phyloP scores from a whole-genome alignment of 2,888 invertebrate species.

The Thecophora atra region DNA sequence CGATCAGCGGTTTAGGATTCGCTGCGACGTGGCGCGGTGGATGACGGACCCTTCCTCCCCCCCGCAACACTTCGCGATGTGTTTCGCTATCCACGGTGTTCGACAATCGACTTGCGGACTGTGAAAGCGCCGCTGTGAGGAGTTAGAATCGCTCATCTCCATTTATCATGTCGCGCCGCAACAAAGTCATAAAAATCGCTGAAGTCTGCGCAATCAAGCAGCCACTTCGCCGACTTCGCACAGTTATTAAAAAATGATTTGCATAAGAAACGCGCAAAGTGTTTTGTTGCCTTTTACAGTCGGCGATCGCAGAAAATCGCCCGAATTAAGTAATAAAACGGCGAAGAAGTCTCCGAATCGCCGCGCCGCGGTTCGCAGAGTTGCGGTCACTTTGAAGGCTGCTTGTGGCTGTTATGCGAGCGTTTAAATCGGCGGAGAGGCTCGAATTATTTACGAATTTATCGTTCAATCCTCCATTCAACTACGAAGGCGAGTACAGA shows the following conservation, averaged over 20 bases:
- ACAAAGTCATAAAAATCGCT: constrained; percentile 39
- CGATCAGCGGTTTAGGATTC: too few relatives aligned
- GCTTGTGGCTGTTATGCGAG: not conserved
- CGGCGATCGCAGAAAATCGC: constrained; percentile 51
- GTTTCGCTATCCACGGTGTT: too few relatives aligned
- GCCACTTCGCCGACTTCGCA: constrained; percentile 27
- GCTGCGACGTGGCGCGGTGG: too few relatives aligned
- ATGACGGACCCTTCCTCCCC: too few relatives aligned
- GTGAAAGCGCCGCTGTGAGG: constrained; percentile 26
- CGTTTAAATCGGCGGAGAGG: not conserved
- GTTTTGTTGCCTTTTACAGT: constrained; percentile 38
- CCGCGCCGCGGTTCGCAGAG: not conserved
- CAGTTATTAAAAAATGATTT: constrained; percentile 47
- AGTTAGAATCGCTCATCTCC: constrained; percentile 45
- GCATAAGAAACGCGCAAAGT: constrained; percentile 38
- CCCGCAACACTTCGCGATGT: too few relatives aligned
- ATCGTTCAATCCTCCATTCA: too few relatives aligned
- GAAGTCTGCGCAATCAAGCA: constrained; percentile 21
- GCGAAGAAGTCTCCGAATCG: constrained; percentile 22
- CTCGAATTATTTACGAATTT: constrained; percentile 28
- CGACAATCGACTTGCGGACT: not conserved
- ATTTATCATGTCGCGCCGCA: constrained; percentile 43
- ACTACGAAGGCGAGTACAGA: too few relatives aligned
- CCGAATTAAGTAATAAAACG: constrained; percentile 58
- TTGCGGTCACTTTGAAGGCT: not conserved